Conservation (phyloP, 2,888 invertebrate species). For the Trichacis sp. region DNA sequence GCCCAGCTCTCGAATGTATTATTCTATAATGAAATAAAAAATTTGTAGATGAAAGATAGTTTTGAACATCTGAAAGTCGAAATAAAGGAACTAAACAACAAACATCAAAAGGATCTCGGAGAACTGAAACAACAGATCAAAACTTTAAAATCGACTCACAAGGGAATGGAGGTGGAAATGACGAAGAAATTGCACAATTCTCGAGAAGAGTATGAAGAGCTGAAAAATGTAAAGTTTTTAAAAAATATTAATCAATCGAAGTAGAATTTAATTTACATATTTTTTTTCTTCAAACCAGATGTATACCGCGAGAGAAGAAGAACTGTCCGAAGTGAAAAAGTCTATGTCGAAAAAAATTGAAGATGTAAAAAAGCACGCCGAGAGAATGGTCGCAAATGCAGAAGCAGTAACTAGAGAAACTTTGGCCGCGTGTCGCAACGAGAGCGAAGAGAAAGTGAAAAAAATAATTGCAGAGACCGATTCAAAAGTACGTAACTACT, state of each 20-base stretch:
- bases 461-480: conserved; percentile 57
- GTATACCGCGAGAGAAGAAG: conserved; percentile 49
- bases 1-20: neutral
- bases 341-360: conserved; percentile 49
- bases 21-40: neutral
- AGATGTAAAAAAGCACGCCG: conserved; percentile 54
- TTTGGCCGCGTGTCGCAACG: conserved; percentile 56
- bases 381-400: conserved; percentile 56
- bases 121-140: conserved; percentile 20
- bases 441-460: conserved; percentile 58
- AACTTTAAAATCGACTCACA: conserved; percentile 24
- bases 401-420: conserved; percentile 58
- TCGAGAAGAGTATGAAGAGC: neutral
- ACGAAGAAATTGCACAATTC: neutral
- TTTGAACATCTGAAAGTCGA: neutral
- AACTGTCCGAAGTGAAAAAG: conserved; percentile 51
- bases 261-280: too few relatives aligned
- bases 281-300: conserved; percentile 40
- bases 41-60: neutral
- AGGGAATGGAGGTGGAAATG: neutral
- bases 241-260: too few relatives aligned
- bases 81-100: neutral
- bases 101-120: conserved; percentile 20
- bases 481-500: conserved; percentile 53
- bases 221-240: conserved; percentile 2